Base-by-base conservation (phyloP, 2,888 invertebrate species). In the Nomada hirtipes region DNA sequence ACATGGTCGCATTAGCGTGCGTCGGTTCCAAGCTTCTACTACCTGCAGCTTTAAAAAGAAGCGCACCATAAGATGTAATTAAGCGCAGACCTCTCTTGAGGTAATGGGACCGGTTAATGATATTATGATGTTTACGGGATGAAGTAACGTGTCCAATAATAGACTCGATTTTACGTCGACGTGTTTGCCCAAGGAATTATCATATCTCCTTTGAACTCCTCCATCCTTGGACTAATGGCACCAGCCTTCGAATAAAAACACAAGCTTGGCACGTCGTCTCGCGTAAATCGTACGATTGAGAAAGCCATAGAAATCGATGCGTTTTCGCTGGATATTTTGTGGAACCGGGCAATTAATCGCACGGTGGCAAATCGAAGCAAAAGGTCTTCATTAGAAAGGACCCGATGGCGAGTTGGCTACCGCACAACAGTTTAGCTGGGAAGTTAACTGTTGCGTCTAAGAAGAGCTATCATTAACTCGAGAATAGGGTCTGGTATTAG, bases 381-480 rank as follows among this genome's bases (percentile, higher is more conserved):
- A 86, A 79, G 84, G 84, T 88, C 87, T 88, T 86, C 86, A 87
- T 88, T 88, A 88, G 82, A 85, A 86, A 84, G 85, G 85, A 69
- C 71, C 79, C 76, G 74, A 88, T 88, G 84, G 85, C 69, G 61
- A 82, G 83, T 69, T 74, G 77, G 88, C 88, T 88, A 88, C 88
- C 85, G 86, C 82, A 64, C 82, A 86, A 88, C 88, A 86, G 88
- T 88, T 88, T 84, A 84, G 85, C 81, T 75, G 53, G 76, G 73
- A 86, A 86, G 78, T 87, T 84, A 77, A 88, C 83, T 83, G 86
- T 87, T 76, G 87, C 83, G 83, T 88, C 89, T 88, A 88, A 88
- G 89, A 86, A 88, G 87, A 88, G 89, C 89, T 88, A 88, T 88
- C 89, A 88, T 88, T 88, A 88, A 88, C 82, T 88, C 83, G 78